Conservation (phyloP, 2,888 invertebrate genomes). For the Dryococelus australis region DNA sequence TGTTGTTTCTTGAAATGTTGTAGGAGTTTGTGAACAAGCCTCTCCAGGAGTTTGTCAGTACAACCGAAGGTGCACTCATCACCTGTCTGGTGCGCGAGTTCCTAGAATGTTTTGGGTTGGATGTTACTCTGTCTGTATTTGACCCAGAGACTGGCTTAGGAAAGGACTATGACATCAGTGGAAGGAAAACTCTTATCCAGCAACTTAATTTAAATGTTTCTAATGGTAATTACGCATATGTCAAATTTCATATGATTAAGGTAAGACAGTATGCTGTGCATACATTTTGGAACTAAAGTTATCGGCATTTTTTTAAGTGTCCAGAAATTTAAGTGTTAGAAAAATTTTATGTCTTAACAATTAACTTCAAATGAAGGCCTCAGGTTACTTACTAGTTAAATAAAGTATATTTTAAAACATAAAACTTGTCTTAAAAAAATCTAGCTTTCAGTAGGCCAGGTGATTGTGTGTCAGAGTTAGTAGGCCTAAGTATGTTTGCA, state of each 20-base stretch:
- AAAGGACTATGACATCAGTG: slow-evolving; percentile 68
- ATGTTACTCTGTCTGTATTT: slow-evolving; percentile 81
- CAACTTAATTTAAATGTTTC: neutral
- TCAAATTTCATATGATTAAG: neutral
- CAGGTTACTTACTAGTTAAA: too few species aligned
- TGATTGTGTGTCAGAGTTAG: too few species aligned
- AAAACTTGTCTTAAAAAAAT: too few species aligned
- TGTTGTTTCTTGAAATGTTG: neutral
- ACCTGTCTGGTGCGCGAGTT: slow-evolving; percentile 79
- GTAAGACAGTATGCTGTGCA: too few species aligned
- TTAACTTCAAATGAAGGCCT: too few species aligned
- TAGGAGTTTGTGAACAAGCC: slow-evolving; percentile 60
- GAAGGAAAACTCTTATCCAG: slow-evolving; percentile 56
- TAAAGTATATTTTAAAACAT: too few species aligned
- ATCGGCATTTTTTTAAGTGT: too few species aligned
- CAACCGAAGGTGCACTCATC: slow-evolving; percentile 67
- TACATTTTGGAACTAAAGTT: too few species aligned
- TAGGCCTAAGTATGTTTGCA: too few species aligned
- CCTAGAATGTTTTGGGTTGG: slow-evolving; percentile 80
- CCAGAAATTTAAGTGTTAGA: too few species aligned
- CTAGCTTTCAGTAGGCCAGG: too few species aligned
- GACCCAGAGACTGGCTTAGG: slow-evolving; percentile 80
- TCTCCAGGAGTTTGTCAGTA: slow-evolving; percentile 65
- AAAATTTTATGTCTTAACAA: too few species aligned
- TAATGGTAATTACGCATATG: neutral